Base-by-base conservation (phyloP, 2,113 vertebrate genomes). In the Fulica atra region DNA sequence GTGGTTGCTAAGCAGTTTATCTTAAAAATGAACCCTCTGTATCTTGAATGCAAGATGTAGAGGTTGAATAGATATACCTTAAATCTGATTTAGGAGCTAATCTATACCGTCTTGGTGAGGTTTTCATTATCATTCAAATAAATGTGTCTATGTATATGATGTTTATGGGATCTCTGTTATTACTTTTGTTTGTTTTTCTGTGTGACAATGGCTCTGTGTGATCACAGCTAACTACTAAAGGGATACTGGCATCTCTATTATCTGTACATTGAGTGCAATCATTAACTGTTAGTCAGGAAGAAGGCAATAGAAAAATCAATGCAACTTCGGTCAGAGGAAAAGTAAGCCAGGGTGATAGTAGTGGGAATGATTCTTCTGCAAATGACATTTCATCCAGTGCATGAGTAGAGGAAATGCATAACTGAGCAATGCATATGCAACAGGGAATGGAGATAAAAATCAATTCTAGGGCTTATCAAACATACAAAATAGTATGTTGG, bases 221-320 rank as follows among this genome's bases (percentile, higher is more conserved):
- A 89, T 87, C 77, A 60, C 61, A 84, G n/a, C 64, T 92, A 93
- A 86, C 69, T 5, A 3, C 59, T 83, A 14, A 44, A 81, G 81
- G 29, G 69, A 36, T 65, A 79, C 88, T 90, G 90, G 56, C 64
- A 74, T 84, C 69, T 78, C 86, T 95, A 64, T 89, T 96, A 87
- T 78, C 69, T 86, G 35, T 84, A 81, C 77, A 56, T 69, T 74
- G 91, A 87, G 33, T 85, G 53, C 71, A 78, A 89, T 91, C 84
- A 89, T 95, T 91, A 95, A 85, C 83, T 91, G 44, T 81, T 92
- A 91, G 35, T 24, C 18, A 74, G 65, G 48, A 92, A 66, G n/a
- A 76, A 48, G 20, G 38, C 73, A 69, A 38, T 29, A 81, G 53
- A 78, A 93, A 95, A 96, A 92, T 93, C 91, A 96, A 92, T 93